Evolutionary conservation across 2,888 invertebrate species (phyloP).

Genomic region (Empis livida): DNA sequence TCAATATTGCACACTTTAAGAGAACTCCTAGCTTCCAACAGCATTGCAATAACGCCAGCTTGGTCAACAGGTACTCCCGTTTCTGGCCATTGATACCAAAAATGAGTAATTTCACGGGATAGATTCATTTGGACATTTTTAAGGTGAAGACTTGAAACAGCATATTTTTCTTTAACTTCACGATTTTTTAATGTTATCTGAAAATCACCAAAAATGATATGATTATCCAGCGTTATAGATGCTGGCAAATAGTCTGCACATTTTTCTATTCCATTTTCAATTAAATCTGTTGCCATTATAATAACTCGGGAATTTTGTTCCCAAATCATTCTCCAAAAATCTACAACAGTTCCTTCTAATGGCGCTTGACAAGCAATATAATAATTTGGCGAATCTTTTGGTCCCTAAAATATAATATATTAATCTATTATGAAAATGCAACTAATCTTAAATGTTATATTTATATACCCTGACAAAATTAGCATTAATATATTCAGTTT

Average conservation of each 20-base stretch:
- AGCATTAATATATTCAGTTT: slow-evolving; percentile 86
- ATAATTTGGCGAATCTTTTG: slow-evolving; percentile 65
- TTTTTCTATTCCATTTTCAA: slow-evolving; percentile 80
- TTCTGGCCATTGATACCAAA: slow-evolving; percentile 89
- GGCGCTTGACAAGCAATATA: slow-evolving; percentile 92
- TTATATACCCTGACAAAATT: slow-evolving; percentile 68
- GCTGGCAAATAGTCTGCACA: slow-evolving; percentile 87
- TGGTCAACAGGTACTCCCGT: slow-evolving; percentile 74
- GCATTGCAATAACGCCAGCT: slow-evolving; percentile 71
- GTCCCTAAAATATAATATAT: slow-evolving; percentile 49
- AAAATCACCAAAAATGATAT: slow-evolving; percentile 74
- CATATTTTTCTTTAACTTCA: slow-evolving; percentile 82
- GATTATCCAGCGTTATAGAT: slow-evolving; percentile 74
- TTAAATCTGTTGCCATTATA: slow-evolving; percentile 80
- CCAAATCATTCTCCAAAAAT: slow-evolving; percentile 90
- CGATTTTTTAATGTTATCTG: slow-evolving; percentile 78
- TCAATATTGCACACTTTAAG: slow-evolving; percentile 24
- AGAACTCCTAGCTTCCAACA: slow-evolving; percentile 62
- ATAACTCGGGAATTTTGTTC: slow-evolving; percentile 81
- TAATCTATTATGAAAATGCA: slow-evolving; percentile 1
- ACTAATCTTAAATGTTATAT: neutral
- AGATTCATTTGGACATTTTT: slow-evolving; percentile 71
- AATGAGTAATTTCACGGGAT: slow-evolving; percentile 76
- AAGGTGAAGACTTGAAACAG: slow-evolving; percentile 71
- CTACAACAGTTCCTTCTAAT: slow-evolving; percentile 56